Evolutionary conservation across 2,797 vertebrate genomes (phyloP).

Genomic region (Karalla daura): DNA sequence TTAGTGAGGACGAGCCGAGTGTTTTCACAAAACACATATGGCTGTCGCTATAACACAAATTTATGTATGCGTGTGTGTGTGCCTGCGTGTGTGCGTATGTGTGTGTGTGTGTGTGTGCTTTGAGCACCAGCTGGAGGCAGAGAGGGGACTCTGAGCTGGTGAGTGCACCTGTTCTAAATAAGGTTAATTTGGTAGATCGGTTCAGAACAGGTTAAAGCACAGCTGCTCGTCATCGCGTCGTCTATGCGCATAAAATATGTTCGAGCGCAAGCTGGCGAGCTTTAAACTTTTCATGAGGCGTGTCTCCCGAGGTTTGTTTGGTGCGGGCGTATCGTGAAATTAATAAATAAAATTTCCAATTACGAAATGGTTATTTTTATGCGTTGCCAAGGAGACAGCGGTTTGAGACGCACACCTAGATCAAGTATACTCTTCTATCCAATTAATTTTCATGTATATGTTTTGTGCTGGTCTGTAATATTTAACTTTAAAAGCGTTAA

Average conservation of each 20-base stretch:
- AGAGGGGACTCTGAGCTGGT: conserved; percentile 44
- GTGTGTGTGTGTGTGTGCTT: conserved; percentile 12
- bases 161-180: conserved; percentile 66
- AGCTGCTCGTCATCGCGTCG: conserved; percentile 28
- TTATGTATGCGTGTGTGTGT: conserved; percentile 7
- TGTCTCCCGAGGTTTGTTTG: no score
- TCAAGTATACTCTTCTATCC: not conserved
- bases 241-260: conserved; percentile 5
- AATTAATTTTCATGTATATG: not conserved
- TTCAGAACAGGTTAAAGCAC: conserved; percentile 64
- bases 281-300: not conserved
- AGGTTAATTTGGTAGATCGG: conserved; percentile 67
- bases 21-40: not conserved
- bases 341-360: not conserved
- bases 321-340: no score
- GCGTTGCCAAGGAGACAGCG: not conserved
- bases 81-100: conserved; percentile 3
- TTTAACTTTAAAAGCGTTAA: not conserved
- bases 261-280: not conserved
- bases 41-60: conserved; percentile 14
- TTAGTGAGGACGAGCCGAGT: conserved; percentile 27
- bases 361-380: not conserved
- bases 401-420: not conserved
- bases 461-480: not conserved
- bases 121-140: conserved; percentile 62